Conservation (phyloP, 2,888 invertebrate genomes). For the Lithosia quadra region DNA sequence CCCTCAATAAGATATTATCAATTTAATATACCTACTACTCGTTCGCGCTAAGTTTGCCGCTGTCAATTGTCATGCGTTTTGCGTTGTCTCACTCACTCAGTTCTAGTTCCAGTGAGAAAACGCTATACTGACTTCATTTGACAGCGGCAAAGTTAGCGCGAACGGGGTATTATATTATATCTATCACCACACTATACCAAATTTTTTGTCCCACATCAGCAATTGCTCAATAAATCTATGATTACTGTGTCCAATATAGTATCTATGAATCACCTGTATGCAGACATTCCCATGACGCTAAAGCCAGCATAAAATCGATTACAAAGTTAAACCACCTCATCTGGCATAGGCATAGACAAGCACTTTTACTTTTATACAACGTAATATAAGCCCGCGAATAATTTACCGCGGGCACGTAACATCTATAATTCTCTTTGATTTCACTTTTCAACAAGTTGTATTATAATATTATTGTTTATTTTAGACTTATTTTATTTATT, state of each 20-base stretch:
- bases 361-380: conserved; percentile 23
- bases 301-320: conserved; percentile 25
- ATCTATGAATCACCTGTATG: conserved; percentile 6
- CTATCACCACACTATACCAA: too few relatives aligned
- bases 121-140: too few relatives aligned
- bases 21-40: too few relatives aligned
- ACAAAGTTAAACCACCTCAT: conserved; percentile 7
- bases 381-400: conserved; percentile 23
- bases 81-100: too few relatives aligned
- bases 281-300: conserved; percentile 20
- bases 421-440: conserved; percentile 24
- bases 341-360: conserved; percentile 19
- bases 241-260: neutral
- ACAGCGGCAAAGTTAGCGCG: too few relatives aligned
- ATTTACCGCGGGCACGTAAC: conserved; percentile 22
- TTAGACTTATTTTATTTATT: neutral
- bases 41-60: too few relatives aligned
- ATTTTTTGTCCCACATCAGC: too few relatives aligned
- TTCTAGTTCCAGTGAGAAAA: too few relatives aligned
- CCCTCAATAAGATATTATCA: too few relatives aligned
- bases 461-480: conserved; percentile 10
- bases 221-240: neutral
- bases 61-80: too few relatives aligned
- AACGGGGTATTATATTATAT: too few relatives aligned
- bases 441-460: conserved; percentile 22